A percentile compares a stretch with the other conserved stretches of the same genome.
These are phyloP conservation scores for Actinia equina DNA, from an alignment of 64 coral and sea anemone species.

Conservation along the genomic window DNA sequence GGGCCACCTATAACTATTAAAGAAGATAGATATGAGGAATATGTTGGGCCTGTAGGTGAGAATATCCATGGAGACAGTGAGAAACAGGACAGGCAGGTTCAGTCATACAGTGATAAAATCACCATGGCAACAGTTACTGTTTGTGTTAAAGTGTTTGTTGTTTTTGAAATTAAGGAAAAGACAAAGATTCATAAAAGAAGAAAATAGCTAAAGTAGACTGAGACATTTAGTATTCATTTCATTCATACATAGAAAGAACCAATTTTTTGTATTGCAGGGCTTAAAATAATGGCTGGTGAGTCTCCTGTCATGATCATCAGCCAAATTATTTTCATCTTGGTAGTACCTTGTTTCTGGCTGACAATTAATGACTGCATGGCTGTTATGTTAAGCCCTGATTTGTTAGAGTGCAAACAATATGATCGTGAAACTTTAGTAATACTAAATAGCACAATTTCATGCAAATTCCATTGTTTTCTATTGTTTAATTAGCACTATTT, in stretches of 20 bases:
- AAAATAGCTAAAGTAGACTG: neutral
- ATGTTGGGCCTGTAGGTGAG: slow-evolving; percentile 26
- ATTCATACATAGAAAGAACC: neutral
- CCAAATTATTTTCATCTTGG: too few species aligned
- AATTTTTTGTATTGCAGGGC: neutral
- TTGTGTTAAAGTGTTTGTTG: slow-evolving; percentile 75
- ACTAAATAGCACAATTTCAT: too few species aligned
- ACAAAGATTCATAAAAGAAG: slow-evolving; percentile 59
- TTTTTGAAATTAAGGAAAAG: slow-evolving; percentile 89
- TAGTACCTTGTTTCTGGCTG: too few species aligned
- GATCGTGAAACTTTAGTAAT: too few species aligned
- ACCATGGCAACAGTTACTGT: slow-evolving; percentile 76
- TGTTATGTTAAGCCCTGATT: too few species aligned
- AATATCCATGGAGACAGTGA: neutral
- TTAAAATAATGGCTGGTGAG: too few species aligned
- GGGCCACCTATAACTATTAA: slow-evolving; percentile 75
- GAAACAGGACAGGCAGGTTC: slow-evolving; percentile 1
- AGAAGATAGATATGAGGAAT: slow-evolving; percentile 84
- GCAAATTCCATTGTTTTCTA: too few species aligned
- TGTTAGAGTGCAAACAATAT: too few species aligned
- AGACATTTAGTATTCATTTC: neutral
- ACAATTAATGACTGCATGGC: too few species aligned
- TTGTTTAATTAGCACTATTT: too few species aligned
- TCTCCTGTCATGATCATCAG: too few species aligned
- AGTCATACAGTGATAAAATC: slow-evolving; percentile 80